phyloP scores from a whole-genome alignment of 2,113 vertebrate species.

The Podiceps cristatus region DNA sequence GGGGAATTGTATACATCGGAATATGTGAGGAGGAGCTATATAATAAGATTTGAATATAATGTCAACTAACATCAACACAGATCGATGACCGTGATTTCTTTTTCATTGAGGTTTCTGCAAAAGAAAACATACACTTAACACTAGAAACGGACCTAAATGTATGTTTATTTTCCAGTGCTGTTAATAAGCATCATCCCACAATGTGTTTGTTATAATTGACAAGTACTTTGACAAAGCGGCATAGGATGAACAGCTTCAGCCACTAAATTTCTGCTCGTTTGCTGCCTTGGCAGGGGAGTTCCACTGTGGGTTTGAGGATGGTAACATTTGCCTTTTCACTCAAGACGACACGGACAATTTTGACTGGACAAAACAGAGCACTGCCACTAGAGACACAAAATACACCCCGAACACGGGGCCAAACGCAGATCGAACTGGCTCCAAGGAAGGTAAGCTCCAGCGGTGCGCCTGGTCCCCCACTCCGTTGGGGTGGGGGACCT shows the following conservation, averaged over 20 bases:
- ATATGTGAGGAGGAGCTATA: not conserved
- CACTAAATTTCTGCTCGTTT: not conserved
- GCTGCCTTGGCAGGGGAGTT: conserved; percentile 87
- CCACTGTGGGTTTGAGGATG: conserved; percentile 97
- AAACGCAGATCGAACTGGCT: conserved; percentile 88
- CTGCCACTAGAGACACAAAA: conserved; percentile 94
- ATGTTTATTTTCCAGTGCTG: not conserved
- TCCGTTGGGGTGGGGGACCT: accelerated
- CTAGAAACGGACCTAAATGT: too few relatives aligned
- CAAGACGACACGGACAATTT: conserved; percentile 97
- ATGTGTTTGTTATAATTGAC: accelerated
- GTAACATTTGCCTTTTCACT: conserved; percentile 95
- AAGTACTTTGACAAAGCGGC: not conserved
- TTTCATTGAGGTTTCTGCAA: not conserved
- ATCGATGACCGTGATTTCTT: accelerated
- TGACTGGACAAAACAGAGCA: conserved; percentile 98
- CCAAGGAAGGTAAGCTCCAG: conserved; percentile 88
- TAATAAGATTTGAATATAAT: not conserved
- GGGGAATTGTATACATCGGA: not conserved
- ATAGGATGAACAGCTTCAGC: too few relatives aligned
- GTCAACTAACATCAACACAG: not conserved
- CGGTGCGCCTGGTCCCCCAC: accelerated
- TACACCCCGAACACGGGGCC: conserved; percentile 98
- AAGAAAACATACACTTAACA: not conserved
- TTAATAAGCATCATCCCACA: not conserved